Evolutionary conservation across 2,113 vertebrate genomes (phyloP).

Genomic region (Rhinoderma darwinii): DNA sequence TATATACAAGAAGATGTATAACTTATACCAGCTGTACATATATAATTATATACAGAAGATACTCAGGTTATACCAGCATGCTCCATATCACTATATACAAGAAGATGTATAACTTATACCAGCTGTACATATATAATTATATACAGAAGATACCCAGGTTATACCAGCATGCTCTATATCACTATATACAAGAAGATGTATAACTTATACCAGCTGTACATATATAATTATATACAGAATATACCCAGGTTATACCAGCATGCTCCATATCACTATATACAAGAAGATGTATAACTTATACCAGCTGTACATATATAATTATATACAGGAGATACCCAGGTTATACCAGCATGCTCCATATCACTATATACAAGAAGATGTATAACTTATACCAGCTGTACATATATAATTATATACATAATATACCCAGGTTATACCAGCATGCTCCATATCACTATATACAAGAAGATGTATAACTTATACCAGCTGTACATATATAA

Average conservation of each 20-base stretch:
- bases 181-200: too few relatives aligned
- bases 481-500: neutral
- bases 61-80: neutral
- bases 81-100: too few relatives aligned
- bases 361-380: too few relatives aligned
- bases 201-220: neutral
- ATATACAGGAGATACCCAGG: neutral
- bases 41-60: neutral
- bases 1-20: too few relatives aligned
- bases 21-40: neutral
- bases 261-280: too few relatives aligned
- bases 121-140: neutral
- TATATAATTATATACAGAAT: neutral
- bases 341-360: neutral
- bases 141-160: neutral
- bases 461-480: too few relatives aligned
- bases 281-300: too few relatives aligned
- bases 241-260: neutral
- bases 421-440: neutral
- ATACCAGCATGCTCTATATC: neutral
- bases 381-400: neutral
- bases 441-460: too few relatives aligned
- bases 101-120: too few relatives aligned
- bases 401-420: neutral
- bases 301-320: neutral